Conservation (phyloP, 2,797 vertebrate species). For the Urophycis tenuis region DNA sequence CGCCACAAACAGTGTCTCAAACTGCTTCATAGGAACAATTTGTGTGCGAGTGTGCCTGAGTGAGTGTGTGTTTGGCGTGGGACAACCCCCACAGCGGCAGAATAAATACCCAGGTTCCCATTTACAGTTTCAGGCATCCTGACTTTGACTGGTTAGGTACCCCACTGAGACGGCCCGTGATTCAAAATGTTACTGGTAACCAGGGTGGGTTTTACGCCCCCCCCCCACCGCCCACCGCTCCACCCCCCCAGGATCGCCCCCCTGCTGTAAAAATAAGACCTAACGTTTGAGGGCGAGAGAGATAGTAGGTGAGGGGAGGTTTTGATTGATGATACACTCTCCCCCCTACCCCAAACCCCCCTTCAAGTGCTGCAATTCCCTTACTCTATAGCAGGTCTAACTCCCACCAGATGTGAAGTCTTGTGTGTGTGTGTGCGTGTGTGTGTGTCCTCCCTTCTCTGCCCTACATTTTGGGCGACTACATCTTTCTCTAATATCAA, state of each 20-base stretch:
- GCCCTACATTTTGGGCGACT: background rate
- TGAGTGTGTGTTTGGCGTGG: background rate
- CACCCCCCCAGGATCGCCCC: background rate
- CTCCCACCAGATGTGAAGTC: conserved; percentile 62
- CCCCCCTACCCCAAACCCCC: conserved; percentile 17
- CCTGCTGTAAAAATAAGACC: conserved; percentile 44
- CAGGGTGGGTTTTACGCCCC: background rate
- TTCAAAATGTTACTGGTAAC: background rate
- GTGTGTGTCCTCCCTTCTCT: background rate
- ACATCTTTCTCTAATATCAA: background rate
- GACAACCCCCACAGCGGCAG: background rate
- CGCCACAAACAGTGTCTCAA: background rate
- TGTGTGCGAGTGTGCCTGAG: background rate
- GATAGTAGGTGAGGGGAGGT: conserved; percentile 6
- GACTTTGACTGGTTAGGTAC: conserved; percentile 32
- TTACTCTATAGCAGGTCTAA: conserved; percentile 60
- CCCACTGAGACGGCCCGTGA: conserved; percentile 11
- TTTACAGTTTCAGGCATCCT: conserved; percentile 41
- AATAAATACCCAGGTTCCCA: conserved; percentile 34
- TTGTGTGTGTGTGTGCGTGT: conserved; percentile 12
- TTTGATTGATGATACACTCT: conserved; percentile 55
- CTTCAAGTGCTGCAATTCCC: conserved; percentile 53
- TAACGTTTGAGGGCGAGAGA: conserved; percentile 19
- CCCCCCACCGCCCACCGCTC: too few species aligned
- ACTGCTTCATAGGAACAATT: background rate